These are phyloP conservation scores for Erithacus rubecula DNA, from an alignment of 2,797 vertebrate species.

Conservation along the genomic window DNA sequence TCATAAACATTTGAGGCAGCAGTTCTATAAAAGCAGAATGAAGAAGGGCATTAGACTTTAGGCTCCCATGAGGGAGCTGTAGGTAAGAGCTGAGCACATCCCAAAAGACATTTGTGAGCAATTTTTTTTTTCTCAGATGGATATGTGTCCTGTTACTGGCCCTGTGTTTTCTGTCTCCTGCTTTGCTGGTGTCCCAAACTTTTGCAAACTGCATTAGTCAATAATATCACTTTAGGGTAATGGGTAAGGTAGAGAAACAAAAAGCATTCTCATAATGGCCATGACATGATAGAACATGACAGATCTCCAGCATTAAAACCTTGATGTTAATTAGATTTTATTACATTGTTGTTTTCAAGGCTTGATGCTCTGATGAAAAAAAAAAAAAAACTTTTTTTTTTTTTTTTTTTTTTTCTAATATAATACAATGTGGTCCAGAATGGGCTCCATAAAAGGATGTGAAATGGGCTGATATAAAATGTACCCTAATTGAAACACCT, in stretches of 20 bases:
- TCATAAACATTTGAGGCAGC: neutral
- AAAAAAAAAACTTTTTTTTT: neutral
- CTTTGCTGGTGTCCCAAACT: neutral
- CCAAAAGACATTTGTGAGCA: accelerated
- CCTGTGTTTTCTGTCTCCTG: neutral
- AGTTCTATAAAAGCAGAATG: neutral
- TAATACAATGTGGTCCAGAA: neutral
- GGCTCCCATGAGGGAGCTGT: neutral
- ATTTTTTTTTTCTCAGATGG: neutral
- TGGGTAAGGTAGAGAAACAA: neutral
- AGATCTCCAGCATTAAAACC: neutral
- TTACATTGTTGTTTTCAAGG: constrained; percentile 29
- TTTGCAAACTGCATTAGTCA: neutral
- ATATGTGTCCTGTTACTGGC: too few relatives aligned
- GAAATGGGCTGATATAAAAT: constrained; percentile 27
- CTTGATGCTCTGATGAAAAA: neutral
- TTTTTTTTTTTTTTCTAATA: neutral
- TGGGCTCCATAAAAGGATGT: neutral
- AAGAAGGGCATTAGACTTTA: neutral
- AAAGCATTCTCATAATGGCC: neutral
- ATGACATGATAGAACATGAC: neutral
- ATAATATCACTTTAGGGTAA: neutral
- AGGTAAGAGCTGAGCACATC: neutral
- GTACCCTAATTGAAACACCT: constrained; percentile 43
- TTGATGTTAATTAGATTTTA: constrained; percentile 33